Evolutionary conservation across 2,113 vertebrate genomes (phyloP), one percentile per base, ranked within the genome.

Genomic region (Bolborhynchus lineola): DNA sequence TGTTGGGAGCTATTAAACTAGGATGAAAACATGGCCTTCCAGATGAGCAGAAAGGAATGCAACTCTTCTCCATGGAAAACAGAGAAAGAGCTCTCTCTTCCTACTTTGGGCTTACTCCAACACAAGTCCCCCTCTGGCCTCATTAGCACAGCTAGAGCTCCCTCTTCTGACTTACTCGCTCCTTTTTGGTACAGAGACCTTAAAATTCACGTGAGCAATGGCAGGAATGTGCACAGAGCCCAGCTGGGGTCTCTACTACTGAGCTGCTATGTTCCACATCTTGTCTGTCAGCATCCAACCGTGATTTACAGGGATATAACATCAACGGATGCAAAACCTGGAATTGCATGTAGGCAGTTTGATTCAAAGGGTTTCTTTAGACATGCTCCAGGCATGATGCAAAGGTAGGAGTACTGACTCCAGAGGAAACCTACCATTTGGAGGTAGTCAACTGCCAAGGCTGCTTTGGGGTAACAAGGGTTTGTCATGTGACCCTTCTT

Each of bases 81-180:
- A 70, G 37, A 82, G 74, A 63, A 85, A 78, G 49, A 69, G 4
- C 2, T 53, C 16, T 75, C 12, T 72, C 16, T 76, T 69, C 33
- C 10, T 84, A 25, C 35, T 84, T 94, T 87, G 72, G 31, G 18
- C 55, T 5, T 46, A 41, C 25, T 68, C 50, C 55, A 88, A 64
- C 18, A 47, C 10, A 88, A 92, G 65, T 24, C 1, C 42, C 44
- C 20, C 62, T 76, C 49, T 67, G 57, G n/a, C n/a, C 42, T 71
- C 20, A 31, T 68, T 53, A 96, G 20, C 80, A 76, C 76, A 71
- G 46, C 69, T 86, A 84, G 93, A 93, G 92, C 93, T 95, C 90
- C 88, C 93, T 83, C 95, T 96, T 95, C 93, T 92, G 95, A 94
- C 92, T 65, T 41, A 29, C 31, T 92, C 24, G 47, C 57, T 90